These are phyloP conservation scores for Sturnus vulgaris DNA, from an alignment of 2,113 vertebrate genomes.

Conservation along the genomic window DNA sequence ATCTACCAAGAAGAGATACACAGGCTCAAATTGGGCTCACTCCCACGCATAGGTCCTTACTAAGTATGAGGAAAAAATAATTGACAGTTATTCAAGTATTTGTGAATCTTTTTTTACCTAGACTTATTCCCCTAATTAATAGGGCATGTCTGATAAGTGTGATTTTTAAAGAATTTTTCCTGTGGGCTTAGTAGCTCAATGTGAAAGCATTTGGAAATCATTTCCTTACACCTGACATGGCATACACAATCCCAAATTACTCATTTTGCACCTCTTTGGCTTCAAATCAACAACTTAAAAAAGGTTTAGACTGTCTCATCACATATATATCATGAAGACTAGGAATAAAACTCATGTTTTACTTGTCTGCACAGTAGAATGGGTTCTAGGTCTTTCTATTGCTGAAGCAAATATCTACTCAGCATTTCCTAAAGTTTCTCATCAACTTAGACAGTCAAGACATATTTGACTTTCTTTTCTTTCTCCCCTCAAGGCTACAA, in stretches of 20 bases:
- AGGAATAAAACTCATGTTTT: background rate
- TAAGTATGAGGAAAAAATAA: conserved; percentile 21
- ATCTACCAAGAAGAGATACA: conserved; percentile 2
- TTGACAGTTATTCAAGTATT: conserved; percentile 34
- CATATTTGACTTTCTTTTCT: background rate
- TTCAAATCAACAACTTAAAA: background rate
- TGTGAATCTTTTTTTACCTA: background rate
- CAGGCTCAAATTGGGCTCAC: background rate
- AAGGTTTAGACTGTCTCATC: background rate
- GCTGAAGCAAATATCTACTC: background rate
- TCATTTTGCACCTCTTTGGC: background rate
- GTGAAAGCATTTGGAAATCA: background rate
- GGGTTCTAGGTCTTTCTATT: background rate
- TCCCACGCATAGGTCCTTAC: background rate
- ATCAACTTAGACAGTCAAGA: background rate
- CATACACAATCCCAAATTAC: background rate
- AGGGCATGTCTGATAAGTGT: background rate
- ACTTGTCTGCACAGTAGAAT: background rate
- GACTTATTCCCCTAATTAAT: conserved; percentile 25
- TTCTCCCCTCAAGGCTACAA: background rate
- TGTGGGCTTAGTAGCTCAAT: background rate
- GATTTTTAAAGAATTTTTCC: background rate
- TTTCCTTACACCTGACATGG: background rate
- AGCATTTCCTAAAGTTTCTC: background rate
- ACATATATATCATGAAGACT: background rate